Percentiles rank a stretch among this genome's conserved stretches.
Evolutionary conservation across 2,113 vertebrate species (phyloP).

Genomic region (Nibea coibor): DNA sequence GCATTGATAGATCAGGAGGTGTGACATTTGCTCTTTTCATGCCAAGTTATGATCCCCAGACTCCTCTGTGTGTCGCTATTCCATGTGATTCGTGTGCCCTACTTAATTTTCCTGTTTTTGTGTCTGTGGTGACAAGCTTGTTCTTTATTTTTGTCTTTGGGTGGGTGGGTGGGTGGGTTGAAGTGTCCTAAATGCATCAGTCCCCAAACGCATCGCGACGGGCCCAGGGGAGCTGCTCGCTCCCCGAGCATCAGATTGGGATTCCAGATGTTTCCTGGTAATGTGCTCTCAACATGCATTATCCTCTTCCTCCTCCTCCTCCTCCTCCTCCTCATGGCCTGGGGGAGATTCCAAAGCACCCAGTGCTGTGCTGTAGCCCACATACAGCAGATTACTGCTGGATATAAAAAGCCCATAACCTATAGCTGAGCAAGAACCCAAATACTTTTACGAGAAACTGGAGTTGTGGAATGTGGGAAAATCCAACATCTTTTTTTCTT

Average conservation of each 20-base stretch:
- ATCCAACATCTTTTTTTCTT: not conserved
- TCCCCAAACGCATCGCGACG: constrained; percentile 55
- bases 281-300: constrained; percentile 74
- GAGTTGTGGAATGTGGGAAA: not conserved
- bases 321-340: constrained; percentile 43
- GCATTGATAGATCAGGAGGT: not conserved
- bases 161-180: constrained; percentile 57
- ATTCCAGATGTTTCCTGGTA: constrained; percentile 82
- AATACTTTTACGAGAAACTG: constrained; percentile 36
- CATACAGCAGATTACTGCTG: constrained; percentile 50
- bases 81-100: constrained; percentile 35
- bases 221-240: constrained; percentile 63
- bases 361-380: constrained; percentile 51
- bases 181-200: constrained; percentile 74
- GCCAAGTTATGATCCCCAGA: not conserved
- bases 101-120: constrained; percentile 54
- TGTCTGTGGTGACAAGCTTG: constrained; percentile 25
- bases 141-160: constrained; percentile 63
- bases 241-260: constrained; percentile 67
- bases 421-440: constrained; percentile 30
- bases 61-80: not conserved
- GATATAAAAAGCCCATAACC: constrained; percentile 40
- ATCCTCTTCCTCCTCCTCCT: constrained; percentile 52
- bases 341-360: constrained; percentile 57
- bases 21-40: not conserved